Evolutionary conservation across 2,888 invertebrate species (phyloP).

Genomic region (Cataglyphis albicans): DNA sequence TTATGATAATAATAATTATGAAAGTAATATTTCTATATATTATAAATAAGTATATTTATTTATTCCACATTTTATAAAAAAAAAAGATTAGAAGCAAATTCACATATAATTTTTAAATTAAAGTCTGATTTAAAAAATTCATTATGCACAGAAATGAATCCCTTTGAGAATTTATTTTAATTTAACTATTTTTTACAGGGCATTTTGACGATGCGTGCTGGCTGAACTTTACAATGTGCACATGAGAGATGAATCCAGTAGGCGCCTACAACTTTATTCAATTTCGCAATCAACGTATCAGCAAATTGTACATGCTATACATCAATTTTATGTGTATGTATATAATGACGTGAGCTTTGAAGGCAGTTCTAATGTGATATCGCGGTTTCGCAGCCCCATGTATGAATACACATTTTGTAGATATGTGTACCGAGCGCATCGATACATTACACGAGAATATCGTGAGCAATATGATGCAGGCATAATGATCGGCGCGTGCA

Average conservation of each 20-base stretch:
- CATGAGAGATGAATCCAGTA: conserved; percentile 22
- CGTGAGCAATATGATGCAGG: conserved; percentile 49
- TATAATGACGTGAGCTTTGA: conserved; percentile 26
- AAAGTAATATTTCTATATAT: not conserved
- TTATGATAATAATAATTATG: too few species aligned
- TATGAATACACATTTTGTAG: conserved; percentile 13
- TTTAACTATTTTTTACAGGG: conserved; percentile 31
- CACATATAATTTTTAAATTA: not conserved
- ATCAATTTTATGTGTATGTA: conserved; percentile 16
- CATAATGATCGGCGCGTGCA: conserved; percentile 51
- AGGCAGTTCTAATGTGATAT: conserved; percentile 35
- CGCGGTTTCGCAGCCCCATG: not conserved
- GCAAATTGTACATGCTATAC: conserved; percentile 41
- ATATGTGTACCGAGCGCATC: conserved; percentile 16
- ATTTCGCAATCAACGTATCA: conserved; percentile 1
- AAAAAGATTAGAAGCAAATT: not conserved
- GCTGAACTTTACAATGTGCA: conserved; percentile 35
- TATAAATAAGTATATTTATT: not conserved
- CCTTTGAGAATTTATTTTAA: not conserved
- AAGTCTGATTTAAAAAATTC: not conserved
- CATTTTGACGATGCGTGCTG: conserved; percentile 25
- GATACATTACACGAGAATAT: conserved; percentile 29
- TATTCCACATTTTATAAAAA: not conserved
- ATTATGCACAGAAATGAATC: not conserved
- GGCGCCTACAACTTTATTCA: not conserved